phyloP scores from a whole-genome alignment of 1,140 invertebrate genomes.

The Halotydeus destructor region DNA sequence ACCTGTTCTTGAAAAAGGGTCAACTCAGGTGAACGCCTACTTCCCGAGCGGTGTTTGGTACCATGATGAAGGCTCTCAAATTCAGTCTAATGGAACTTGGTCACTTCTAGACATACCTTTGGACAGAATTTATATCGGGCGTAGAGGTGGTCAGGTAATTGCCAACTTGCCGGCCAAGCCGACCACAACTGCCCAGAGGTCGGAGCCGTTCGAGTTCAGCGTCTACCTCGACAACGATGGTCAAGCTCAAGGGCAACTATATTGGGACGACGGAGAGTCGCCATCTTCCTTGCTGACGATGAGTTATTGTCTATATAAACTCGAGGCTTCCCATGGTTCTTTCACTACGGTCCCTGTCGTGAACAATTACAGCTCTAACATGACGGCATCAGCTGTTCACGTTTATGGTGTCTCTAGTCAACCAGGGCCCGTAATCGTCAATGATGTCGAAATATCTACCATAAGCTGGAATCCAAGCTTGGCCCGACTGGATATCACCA shows the following conservation, averaged over 20 bases:
- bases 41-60: slow-evolving; percentile 52
- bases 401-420: no score
- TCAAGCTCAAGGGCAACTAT: slow-evolving; percentile 39
- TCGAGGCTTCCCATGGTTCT: no score
- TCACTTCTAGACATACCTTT: slow-evolving; percentile 32
- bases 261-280: slow-evolving; percentile 61
- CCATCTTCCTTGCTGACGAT: no score
- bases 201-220: slow-evolving; percentile 35
- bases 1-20: slow-evolving; percentile 20
- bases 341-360: no score
- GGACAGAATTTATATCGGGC: slow-evolving; percentile 40
- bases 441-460: no score
- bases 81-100: slow-evolving; percentile 29
- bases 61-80: slow-evolving; percentile 34
- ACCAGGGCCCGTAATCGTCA: no score
- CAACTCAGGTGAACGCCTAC: slow-evolving; percentile 34
- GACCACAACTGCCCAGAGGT: slow-evolving; percentile 39
- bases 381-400: no score
- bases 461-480: no score
- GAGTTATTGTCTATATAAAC: no score
- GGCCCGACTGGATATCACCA: no score
- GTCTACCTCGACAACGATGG: slow-evolving; percentile 32
- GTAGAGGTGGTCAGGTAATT: slow-evolving; percentile 47
- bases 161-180: slow-evolving; percentile 38
- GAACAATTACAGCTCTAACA: no score